Percentiles rank a stretch among this genome's conserved stretches.
Conservation (phyloP, 2,888 invertebrate genomes). For the Epinotia brunnichana region DNA sequence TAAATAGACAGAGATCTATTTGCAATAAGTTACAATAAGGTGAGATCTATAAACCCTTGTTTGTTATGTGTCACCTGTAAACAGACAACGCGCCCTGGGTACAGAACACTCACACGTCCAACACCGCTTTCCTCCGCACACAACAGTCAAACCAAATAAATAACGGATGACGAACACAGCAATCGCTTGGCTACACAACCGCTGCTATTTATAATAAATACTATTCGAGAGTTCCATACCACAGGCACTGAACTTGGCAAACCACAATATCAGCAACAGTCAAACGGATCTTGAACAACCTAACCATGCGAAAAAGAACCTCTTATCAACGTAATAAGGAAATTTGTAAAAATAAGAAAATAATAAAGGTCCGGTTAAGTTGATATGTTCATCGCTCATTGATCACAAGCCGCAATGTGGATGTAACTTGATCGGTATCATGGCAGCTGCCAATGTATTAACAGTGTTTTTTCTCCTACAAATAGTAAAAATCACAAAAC, state of each 20-base stretch:
- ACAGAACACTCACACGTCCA: slow-evolving; percentile 10
- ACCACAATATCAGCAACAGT: slow-evolving; percentile 53
- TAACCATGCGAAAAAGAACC: slow-evolving; percentile 79
- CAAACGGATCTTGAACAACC: slow-evolving; percentile 77
- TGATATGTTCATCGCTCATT: slow-evolving; percentile 78
- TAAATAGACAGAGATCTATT: slow-evolving; percentile 65
- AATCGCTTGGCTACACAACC: neutral
- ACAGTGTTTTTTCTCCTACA: slow-evolving; percentile 56
- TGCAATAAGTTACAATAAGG: slow-evolving; percentile 42
- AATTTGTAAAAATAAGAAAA: slow-evolving; percentile 53
- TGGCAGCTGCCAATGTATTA: slow-evolving; percentile 61
- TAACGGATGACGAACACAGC: neutral
- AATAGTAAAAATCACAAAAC: slow-evolving; percentile 70
- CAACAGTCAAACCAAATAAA: slow-evolving; percentile 2
- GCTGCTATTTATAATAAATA: slow-evolving; percentile 19
- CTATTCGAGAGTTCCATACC: slow-evolving; percentile 24
- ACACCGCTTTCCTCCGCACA: neutral
- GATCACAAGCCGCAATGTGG: slow-evolving; percentile 58
- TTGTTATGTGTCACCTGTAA: slow-evolving; percentile 59
- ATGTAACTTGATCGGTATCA: slow-evolving; percentile 53
- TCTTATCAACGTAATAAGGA: slow-evolving; percentile 59
- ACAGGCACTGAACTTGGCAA: slow-evolving; percentile 58
- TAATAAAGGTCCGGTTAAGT: slow-evolving; percentile 62
- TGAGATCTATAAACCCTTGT: slow-evolving; percentile 49
- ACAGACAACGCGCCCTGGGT: slow-evolving; percentile 29